Percentiles rank a stretch among this genome's conserved stretches.
These are phyloP conservation scores for Cataglyphis albicans DNA, from an alignment of 2,888 invertebrate species.

Conservation along the genomic window DNA sequence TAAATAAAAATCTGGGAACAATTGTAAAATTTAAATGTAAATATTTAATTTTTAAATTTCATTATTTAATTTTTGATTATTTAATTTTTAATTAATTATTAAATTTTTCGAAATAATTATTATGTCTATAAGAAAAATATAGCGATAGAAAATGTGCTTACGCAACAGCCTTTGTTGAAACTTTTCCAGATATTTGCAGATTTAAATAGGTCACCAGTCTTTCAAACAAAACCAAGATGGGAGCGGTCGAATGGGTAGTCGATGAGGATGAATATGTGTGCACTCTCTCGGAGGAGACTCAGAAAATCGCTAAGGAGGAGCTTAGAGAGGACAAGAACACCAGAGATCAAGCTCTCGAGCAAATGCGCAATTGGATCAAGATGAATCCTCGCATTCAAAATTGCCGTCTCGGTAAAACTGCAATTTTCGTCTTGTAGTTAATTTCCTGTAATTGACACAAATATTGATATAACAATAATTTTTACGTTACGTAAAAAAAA, in stretches of 20 bases:
- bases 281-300: conserved; percentile 88
- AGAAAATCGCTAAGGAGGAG: conserved; percentile 89
- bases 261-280: conserved; percentile 90
- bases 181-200: conserved; percentile 15
- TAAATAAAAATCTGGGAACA: background rate
- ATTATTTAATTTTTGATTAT: no score
- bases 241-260: conserved; percentile 87
- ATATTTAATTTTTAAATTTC: no score
- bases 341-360: conserved; percentile 89
- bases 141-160: background rate
- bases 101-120: background rate
- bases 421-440: background rate
- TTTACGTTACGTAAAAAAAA: background rate
- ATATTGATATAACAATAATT: background rate
- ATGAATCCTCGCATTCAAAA: conserved; percentile 91
- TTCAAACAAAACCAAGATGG: conserved; percentile 71
- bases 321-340: conserved; percentile 90
- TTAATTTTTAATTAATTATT: no score
- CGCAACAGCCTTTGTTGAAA: background rate
- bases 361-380: conserved; percentile 90
- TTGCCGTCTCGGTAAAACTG: conserved; percentile 89
- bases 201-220: conserved; percentile 11
- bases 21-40: no score
- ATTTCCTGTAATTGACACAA: background rate
- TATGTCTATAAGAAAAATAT: background rate